These are phyloP conservation scores for Cacoxenus indagator DNA, from an alignment of 2,888 invertebrate species.

Conservation along the genomic window DNA sequence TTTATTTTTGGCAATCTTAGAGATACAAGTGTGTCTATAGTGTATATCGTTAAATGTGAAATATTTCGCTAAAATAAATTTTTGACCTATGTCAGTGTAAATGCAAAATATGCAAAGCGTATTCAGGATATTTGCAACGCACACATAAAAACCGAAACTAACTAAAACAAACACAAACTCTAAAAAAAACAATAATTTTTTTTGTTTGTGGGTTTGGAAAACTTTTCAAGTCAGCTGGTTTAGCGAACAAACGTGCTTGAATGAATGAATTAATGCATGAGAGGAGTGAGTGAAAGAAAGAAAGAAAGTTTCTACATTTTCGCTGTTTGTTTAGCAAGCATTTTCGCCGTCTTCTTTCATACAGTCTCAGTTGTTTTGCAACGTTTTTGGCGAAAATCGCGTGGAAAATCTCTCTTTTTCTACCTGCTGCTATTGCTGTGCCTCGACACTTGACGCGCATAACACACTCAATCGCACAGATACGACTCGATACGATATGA, in stretches of 20 bases:
- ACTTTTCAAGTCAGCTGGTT: no score
- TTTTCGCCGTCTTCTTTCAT: not conserved
- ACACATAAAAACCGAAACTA: no score
- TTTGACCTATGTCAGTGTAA: no score
- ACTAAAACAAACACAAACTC: no score
- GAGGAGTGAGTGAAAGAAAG: not conserved
- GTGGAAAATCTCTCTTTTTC: constrained; percentile 15
- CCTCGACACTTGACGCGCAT: constrained; percentile 5
- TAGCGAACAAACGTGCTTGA: no score
- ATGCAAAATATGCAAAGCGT: no score
- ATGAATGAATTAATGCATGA: not conserved
- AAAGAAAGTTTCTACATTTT: constrained; percentile 21
- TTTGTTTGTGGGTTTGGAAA: no score
- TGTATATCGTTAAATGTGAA: not conserved
- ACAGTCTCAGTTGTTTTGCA: not conserved
- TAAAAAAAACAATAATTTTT: no score
- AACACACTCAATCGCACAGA: not conserved
- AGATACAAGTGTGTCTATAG: not conserved
- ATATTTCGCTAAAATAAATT: not conserved
- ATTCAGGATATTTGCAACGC: no score
- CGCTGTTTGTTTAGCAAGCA: not conserved
- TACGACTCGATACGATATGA: not conserved
- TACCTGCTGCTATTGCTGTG: not conserved
- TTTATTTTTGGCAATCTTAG: not conserved
- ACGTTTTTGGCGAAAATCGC: constrained; percentile 12